Evolutionary conservation across 2,797 vertebrate genomes (phyloP), one percentile per base, ranked within the genome.

Genomic region (Pangasius krempfi): DNA sequence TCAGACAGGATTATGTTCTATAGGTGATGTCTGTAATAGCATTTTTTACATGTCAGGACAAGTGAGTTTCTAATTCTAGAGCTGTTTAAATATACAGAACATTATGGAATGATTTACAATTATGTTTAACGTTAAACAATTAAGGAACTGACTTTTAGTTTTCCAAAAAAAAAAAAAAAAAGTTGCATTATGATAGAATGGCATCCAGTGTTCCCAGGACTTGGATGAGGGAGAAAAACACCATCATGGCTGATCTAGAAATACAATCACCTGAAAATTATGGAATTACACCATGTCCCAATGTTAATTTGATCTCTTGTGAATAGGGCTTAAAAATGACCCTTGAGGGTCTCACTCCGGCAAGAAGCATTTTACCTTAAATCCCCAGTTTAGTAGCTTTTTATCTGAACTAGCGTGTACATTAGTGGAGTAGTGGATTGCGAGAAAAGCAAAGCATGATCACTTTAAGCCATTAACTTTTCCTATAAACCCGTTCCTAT

Each of bases 381-480:
- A 66, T 27, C 40, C 4, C 6, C 12, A 10, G 80, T 64, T 83
- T 82, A 27, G 56, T 27, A 62, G 80, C 37, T 62, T 27, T 37
- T 37, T 27, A 82, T 62, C 56, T n/a, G 33, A 62, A 37, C 18
- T n/a, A 25, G 40, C 5, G 1, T 37, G 66, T 70, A 70, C 66
- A 10, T 47, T 76, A 7, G 37, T n/a, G 37, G 5, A 9, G 37
- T 62, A n/a, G 44, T 37, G 56, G 40, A 50, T 20, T 54, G 64
- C 13, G 40, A 50, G 73, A 88, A 85, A 91, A 70, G 60, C 52
- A 30, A 68, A 66, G 68, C 58, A 85, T 93, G 93, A 93, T 95
- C 92, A 94, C 95, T 96, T 96, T 95, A 96, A 96, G 94, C 93
- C 94, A 94, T 96, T 95, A 95, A 95, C 94, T 94, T 95, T 94